Base-by-base conservation (phyloP, 2,888 invertebrate species). In the Carcina quercana region DNA sequence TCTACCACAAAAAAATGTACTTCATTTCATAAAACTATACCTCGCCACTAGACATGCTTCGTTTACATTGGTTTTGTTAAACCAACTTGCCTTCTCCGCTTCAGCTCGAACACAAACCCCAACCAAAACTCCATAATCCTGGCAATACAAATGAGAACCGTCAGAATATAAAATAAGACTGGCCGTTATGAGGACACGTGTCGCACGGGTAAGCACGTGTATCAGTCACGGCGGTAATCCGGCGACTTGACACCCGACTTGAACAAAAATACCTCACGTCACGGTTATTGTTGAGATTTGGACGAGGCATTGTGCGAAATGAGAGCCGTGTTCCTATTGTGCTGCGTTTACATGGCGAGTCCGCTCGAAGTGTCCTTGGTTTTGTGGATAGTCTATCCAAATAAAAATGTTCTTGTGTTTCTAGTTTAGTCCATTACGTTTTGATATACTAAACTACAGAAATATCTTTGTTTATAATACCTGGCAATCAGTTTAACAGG, bases 281-380 rank as follows among this genome's bases (percentile, higher is more conserved):
- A 36, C 38, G 43, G 53, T 61, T 66, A 70, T 68, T 68, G 70
- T 69, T 50, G 57, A 61, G 69, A 66, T 71, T 71, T 65, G 54
- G 54, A 53, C 56, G 49, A 43, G 33, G 49, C 53, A 56, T 67
- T 67, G 63, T 67, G 52, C 37, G 21, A 19, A 47, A 57, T 58
- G 55, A 59, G 57, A 49, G 43, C 34, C 37, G 44, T n/a, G n/a
- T 41, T 42, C 34, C 43, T 41, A 29, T 34, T 32, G 38, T 53
- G 60, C 46, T 42, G 37, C 44, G 48, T 59, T 59, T 24, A 6
- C 11, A n/a, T 20, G 20, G 20, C 20, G 20, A 20, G 20, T 20
- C 8, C n/a, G n/a, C n/a, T n/a, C n/a, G n/a, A n/a, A n/a, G n/a
- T n/a, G n/a, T n/a, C n/a, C n/a, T n/a, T n/a, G n/a, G n/a, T n/a